Evolutionary conservation across 2,888 invertebrate genomes (phyloP).

Genomic region (Neoascia interrupta): DNA sequence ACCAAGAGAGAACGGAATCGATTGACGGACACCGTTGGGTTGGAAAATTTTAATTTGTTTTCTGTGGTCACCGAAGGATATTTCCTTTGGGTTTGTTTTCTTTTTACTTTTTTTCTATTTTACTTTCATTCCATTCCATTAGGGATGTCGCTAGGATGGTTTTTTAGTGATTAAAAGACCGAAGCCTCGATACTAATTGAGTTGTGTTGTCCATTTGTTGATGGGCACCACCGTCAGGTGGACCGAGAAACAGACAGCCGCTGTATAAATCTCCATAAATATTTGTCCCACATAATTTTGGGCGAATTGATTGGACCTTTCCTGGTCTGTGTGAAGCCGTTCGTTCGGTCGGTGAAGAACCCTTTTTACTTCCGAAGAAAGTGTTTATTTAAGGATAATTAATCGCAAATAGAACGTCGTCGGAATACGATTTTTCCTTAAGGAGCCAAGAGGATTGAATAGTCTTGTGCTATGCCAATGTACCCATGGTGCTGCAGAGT

Average conservation of each 20-base stretch:
- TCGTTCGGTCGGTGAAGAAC: constrained; percentile 5
- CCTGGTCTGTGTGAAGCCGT: constrained; percentile 9
- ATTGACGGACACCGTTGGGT: constrained; percentile 41
- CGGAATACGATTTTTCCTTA: constrained; percentile 48
- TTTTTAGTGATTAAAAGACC: constrained; percentile 51
- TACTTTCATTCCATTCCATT: constrained; percentile 45
- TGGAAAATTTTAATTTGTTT: constrained; percentile 67
- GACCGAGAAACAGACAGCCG: background rate
- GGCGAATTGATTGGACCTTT: constrained; percentile 54
- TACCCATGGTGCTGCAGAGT: background rate
- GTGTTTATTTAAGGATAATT: constrained; percentile 68
- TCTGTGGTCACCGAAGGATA: constrained; percentile 36
- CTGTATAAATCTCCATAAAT: constrained; percentile 60
- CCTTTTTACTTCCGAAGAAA: constrained; percentile 41
- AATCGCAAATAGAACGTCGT: constrained; percentile 64
- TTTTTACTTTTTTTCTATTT: constrained; percentile 1
- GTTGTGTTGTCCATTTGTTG: constrained; percentile 50
- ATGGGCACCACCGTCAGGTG: constrained; percentile 4
- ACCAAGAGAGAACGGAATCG: constrained; percentile 18
- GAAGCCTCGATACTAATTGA: constrained; percentile 52
- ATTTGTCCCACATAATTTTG: constrained; percentile 36
- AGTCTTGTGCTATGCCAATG: background rate
- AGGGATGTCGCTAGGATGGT: constrained; percentile 28
- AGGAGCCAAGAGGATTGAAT: constrained; percentile 11
- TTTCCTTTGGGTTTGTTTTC: background rate